Evolutionary conservation across 2,888 invertebrate genomes (phyloP).

Genomic region (Alloscopus bannaensis): DNA sequence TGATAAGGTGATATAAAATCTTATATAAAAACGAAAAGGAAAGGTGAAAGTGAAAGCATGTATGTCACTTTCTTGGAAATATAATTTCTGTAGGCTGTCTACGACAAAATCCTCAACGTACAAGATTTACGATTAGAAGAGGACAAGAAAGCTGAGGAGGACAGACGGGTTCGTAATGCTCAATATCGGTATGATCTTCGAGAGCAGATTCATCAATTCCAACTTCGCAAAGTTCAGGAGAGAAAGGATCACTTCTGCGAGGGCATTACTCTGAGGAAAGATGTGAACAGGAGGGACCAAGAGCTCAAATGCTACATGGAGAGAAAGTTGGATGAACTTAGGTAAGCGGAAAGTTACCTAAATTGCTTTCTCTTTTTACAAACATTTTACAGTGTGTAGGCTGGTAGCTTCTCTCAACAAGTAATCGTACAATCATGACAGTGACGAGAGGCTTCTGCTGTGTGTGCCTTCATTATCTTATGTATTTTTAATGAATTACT

Average conservation of each 20-base stretch:
- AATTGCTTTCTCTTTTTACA: not conserved
- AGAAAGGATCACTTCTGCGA: constrained; percentile 70
- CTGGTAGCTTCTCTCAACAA: too few relatives aligned
- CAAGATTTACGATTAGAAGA: constrained; percentile 67
- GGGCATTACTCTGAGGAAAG: constrained; percentile 65
- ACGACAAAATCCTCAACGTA: constrained; percentile 68
- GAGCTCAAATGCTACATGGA: constrained; percentile 70
- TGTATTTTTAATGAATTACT: constrained; percentile 5
- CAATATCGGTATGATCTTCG: constrained; percentile 69
- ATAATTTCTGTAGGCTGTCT: constrained; percentile 41
- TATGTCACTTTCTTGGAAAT: too few relatives aligned
- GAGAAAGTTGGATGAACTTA: constrained; percentile 68
- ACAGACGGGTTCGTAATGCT: constrained; percentile 62
- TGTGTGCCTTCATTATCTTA: not conserved
- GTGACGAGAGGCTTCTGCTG: too few relatives aligned
- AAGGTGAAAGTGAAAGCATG: too few relatives aligned
- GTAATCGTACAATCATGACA: too few relatives aligned
- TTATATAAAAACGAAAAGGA: too few relatives aligned
- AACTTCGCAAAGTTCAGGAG: constrained; percentile 69
- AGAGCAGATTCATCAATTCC: constrained; percentile 71
- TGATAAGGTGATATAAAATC: constrained; percentile 66
- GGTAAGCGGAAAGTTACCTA: constrained; percentile 36
- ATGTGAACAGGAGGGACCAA: constrained; percentile 59
- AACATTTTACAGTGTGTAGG: too few relatives aligned
- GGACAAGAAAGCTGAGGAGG: constrained; percentile 63